These are phyloP conservation scores for Hermodice carunculata DNA, from an alignment of 2,888 invertebrate species.

Conservation along the genomic window DNA sequence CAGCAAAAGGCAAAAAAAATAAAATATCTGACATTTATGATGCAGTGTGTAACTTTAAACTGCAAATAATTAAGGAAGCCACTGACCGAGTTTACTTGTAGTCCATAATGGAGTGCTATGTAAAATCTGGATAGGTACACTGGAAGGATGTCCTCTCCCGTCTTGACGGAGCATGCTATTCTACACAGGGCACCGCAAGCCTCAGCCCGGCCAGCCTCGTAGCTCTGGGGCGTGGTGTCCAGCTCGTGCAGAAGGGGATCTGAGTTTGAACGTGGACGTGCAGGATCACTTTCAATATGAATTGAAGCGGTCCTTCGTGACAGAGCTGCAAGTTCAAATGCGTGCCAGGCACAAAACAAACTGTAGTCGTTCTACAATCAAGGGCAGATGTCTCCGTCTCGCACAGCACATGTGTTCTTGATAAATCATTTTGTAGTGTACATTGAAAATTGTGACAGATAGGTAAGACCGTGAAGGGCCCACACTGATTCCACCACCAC, in stretches of 20 bases:
- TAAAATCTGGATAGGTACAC: slow-evolving; percentile 94
- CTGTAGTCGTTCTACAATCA: slow-evolving; percentile 12
- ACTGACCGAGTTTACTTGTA: slow-evolving; percentile 70
- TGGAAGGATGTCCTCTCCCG: slow-evolving; percentile 92
- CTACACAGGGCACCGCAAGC: slow-evolving; percentile 95
- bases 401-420: background rate
- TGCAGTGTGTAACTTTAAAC: no score
- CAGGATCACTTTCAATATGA: slow-evolving; percentile 31
- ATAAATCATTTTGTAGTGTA: no score
- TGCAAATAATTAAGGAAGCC: no score
- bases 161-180: slow-evolving; percentile 95
- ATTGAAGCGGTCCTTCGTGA: slow-evolving; percentile 38
- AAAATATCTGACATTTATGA: background rate
- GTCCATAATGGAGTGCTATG: slow-evolving; percentile 89
- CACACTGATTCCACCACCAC: no score
- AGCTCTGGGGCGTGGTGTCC: slow-evolving; percentile 43
- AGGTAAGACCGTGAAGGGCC: no score
- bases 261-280: slow-evolving; percentile 14
- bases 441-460: no score
- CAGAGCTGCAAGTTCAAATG: slow-evolving; percentile 11
- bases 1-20: no score
- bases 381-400: background rate
- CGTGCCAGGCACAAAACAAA: slow-evolving; percentile 3
- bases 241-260: background rate
- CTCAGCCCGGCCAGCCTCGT: slow-evolving; percentile 85